Conservation (phyloP, 2,888 invertebrate species). For the Eupithecia tripunctaria region DNA sequence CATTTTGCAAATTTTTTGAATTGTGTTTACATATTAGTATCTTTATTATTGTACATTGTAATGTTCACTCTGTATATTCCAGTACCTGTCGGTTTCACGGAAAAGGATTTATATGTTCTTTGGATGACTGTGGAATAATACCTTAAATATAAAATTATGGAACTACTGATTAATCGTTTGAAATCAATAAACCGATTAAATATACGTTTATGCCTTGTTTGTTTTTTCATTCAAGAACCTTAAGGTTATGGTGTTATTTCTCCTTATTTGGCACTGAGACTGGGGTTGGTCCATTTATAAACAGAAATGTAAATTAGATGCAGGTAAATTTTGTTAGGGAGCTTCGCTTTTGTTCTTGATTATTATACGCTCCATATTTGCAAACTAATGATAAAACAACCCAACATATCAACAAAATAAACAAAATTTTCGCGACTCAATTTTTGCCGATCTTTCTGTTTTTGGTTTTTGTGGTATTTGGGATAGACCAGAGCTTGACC, state of each 20-base stretch:
- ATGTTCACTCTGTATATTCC: conserved; percentile 1
- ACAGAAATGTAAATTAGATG: not conserved
- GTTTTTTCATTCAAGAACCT: not conserved
- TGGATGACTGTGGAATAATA: not conserved
- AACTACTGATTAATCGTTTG: not conserved
- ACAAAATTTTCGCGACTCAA: too few species aligned
- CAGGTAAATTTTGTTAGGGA: too few species aligned
- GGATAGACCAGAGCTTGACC: too few species aligned
- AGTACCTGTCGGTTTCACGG: not conserved
- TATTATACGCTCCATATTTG: too few species aligned
- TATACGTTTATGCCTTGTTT: not conserved
- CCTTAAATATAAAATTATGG: not conserved
- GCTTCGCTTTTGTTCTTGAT: too few species aligned
- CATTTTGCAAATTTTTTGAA: conserved; percentile 10
- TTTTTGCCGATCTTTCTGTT: too few species aligned
- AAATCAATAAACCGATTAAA: not conserved
- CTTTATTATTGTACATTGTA: not conserved
- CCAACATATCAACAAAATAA: too few species aligned
- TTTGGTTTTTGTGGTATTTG: too few species aligned
- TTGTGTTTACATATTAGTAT: not conserved
- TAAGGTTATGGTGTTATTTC: too few species aligned
- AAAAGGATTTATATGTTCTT: not conserved
- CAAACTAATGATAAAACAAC: too few species aligned
- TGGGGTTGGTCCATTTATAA: too few species aligned
- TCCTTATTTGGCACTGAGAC: too few species aligned